Percentiles rank a stretch among this genome's conserved stretches.
phyloP scores from a whole-genome alignment of 2,797 vertebrate species.

The Nyctibius grandis region DNA sequence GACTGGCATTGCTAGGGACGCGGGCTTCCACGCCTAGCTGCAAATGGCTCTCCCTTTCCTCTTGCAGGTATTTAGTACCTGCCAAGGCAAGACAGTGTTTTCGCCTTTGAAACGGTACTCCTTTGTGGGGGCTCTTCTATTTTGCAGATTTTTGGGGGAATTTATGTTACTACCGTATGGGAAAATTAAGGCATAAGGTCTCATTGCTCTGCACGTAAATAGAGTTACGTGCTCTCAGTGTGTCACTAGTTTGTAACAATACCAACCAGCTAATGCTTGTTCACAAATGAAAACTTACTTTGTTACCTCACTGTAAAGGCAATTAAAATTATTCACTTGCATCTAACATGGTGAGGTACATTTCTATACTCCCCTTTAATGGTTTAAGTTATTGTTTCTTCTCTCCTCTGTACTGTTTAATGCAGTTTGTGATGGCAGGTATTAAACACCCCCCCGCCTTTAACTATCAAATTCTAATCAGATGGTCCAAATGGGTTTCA shows the following conservation, averaged over 20 bases:
- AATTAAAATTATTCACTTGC: not conserved
- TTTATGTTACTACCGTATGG: not conserved
- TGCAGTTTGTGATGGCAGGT: not conserved
- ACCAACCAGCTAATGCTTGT: not conserved
- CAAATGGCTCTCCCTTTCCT: not conserved
- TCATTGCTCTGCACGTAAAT: not conserved
- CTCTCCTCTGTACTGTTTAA: not conserved
- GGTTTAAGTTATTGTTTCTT: not conserved
- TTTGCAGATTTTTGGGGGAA: not conserved
- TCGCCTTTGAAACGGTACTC: not conserved
- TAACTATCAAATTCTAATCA: not conserved
- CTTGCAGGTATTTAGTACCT: not conserved
- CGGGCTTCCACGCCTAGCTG: not conserved
- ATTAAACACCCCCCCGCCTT: not conserved
- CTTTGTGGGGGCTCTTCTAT: not conserved
- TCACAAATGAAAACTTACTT: not conserved
- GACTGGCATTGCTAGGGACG: not conserved
- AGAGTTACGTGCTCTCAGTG: not conserved
- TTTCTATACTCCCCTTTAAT: not conserved
- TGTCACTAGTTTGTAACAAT: not conserved
- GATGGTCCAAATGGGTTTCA: not conserved
- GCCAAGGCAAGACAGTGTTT: not conserved
- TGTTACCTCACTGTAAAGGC: not conserved
- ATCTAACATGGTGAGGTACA: not conserved
- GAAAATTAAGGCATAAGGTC: not conserved